Conservation (phyloP, 2,888 invertebrate genomes). For the Lobophora halterata region DNA sequence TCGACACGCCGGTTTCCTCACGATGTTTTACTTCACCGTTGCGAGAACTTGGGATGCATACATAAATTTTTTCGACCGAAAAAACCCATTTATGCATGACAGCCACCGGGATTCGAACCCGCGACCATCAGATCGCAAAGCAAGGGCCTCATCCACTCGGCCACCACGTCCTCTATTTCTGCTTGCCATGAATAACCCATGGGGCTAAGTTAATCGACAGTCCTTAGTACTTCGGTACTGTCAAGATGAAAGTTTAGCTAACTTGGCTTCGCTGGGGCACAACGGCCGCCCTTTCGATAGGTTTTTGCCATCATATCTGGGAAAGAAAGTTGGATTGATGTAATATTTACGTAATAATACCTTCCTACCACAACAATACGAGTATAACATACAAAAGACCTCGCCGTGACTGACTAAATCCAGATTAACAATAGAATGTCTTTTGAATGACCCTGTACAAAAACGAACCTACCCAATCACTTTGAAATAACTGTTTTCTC, state of each 20-base stretch:
- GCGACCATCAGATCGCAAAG: no score
- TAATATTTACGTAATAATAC: conserved; percentile 50
- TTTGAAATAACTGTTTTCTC: not conserved
- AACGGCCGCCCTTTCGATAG: conserved; percentile 37
- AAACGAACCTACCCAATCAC: not conserved
- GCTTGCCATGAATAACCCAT: no score
- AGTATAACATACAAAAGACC: conserved; percentile 25
- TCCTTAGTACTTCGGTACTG: no score
- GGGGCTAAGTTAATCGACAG: no score
- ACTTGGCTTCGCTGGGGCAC: conserved; percentile 22
- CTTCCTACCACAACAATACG: conserved; percentile 13
- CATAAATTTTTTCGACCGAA: no score
- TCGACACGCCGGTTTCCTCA: no score
- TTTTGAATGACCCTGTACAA: conserved; percentile 13
- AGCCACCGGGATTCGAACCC: no score
- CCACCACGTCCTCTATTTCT: no score
- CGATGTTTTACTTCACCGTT: no score
- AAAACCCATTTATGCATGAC: no score
- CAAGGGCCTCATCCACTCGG: no score
- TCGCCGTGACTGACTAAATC: conserved; percentile 28
- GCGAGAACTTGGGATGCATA: no score
- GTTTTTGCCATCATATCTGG: conserved; percentile 49
- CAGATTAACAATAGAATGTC: conserved; percentile 29
- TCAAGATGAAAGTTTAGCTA: conserved; percentile 9
- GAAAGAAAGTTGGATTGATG: conserved; percentile 53